phyloP scores from a whole-genome alignment of 2,888 invertebrate genomes.

The Eulithis testata region DNA sequence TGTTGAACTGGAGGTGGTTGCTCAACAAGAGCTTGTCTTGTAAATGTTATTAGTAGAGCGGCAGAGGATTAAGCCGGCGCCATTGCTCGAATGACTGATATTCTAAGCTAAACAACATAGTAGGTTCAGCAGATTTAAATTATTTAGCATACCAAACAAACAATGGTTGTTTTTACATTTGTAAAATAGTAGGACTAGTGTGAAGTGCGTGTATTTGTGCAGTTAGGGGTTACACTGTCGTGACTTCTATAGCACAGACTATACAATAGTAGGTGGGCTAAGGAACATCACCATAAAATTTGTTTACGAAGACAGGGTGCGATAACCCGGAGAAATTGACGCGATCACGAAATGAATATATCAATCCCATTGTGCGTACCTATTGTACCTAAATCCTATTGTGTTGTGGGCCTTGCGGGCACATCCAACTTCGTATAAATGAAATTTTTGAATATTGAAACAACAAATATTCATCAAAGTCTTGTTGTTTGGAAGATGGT shows the following conservation, averaged over 20 bases:
- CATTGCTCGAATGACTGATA: slow-evolving; percentile 18
- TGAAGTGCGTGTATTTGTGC: slow-evolving; percentile 69
- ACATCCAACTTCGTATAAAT: slow-evolving; percentile 7
- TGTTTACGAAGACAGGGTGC: slow-evolving; percentile 60
- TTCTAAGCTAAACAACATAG: slow-evolving; percentile 21
- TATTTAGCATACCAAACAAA: slow-evolving; percentile 27
- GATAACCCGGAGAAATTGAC: slow-evolving; percentile 58
- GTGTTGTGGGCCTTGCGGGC: not conserved
- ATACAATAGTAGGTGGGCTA: slow-evolving; percentile 48
- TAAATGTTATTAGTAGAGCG: too few relatives aligned
- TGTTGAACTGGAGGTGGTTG: too few relatives aligned
- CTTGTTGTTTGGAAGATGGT: not conserved
- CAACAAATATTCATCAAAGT: not conserved
- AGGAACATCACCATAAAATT: slow-evolving; percentile 68
- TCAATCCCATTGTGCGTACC: slow-evolving; percentile 19
- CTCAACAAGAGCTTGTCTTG: too few relatives aligned
- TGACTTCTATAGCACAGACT: slow-evolving; percentile 57
- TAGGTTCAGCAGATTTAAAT: slow-evolving; percentile 25
- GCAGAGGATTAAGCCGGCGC: not conserved
- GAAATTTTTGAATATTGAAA: not conserved
- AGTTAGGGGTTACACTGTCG: slow-evolving; percentile 66
- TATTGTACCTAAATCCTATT: not conserved
- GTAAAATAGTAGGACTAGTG: slow-evolving; percentile 51
- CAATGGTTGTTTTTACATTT: slow-evolving; percentile 25
- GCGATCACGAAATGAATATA: slow-evolving; percentile 52